A percentile compares a stretch with the other conserved stretches of the same genome.
Evolutionary conservation across 2,888 invertebrate species (phyloP).

Genomic region (Drosophila koepferae): DNA sequence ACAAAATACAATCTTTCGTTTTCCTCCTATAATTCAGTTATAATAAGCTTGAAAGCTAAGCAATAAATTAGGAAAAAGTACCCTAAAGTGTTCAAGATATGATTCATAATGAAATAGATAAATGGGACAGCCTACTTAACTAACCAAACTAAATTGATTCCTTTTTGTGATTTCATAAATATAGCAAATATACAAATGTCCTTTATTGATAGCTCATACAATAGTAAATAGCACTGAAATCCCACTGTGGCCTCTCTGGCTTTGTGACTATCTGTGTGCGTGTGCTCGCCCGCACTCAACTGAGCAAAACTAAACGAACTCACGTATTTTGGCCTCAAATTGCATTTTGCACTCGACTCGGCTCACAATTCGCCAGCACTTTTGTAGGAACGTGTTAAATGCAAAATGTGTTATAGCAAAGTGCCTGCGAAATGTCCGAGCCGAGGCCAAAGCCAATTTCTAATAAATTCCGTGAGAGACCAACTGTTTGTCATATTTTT

Average conservation of each 20-base stretch:
- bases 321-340: constrained; percentile 70
- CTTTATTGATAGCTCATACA: neutral
- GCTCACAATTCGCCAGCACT: constrained; percentile 68
- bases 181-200: too few relatives aligned
- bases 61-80: too few relatives aligned
- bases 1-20: too few relatives aligned
- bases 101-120: too few relatives aligned
- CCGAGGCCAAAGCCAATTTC: constrained; percentile 36
- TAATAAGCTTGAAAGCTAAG: too few relatives aligned
- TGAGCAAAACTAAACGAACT: constrained; percentile 71
- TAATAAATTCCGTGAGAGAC: constrained; percentile 41
- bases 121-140: too few relatives aligned
- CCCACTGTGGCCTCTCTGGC: constrained; percentile 14
- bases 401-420: constrained; percentile 63
- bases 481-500: constrained; percentile 60
- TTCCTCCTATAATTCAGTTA: too few relatives aligned
- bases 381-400: constrained; percentile 72
- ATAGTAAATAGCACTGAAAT: neutral
- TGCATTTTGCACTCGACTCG: constrained; percentile 77
- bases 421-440: constrained; percentile 36
- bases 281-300: constrained; percentile 35
- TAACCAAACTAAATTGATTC: too few relatives aligned
- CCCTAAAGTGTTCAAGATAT: too few relatives aligned
- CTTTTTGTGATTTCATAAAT: neutral
- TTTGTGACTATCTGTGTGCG: constrained; percentile 1